Evolutionary conservation across 2,113 vertebrate genomes (phyloP).

Genomic region (Hippocampus abdominalis): DNA sequence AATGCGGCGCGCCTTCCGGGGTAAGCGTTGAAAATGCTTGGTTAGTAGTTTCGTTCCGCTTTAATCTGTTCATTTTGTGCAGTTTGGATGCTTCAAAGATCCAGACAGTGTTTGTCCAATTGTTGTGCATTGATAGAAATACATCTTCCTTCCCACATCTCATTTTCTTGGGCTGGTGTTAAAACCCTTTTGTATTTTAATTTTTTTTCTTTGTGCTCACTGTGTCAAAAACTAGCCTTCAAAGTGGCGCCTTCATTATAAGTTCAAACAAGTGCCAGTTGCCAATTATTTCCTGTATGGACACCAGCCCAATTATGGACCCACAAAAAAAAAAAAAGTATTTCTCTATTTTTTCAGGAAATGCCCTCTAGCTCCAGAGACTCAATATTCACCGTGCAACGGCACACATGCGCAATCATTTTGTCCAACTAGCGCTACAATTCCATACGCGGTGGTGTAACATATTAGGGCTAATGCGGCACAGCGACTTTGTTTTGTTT

Average conservation of each 20-base stretch:
- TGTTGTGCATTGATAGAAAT: background rate
- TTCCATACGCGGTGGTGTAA: constrained; percentile 10
- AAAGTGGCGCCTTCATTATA: constrained; percentile 40
- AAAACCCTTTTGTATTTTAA: constrained; percentile 3
- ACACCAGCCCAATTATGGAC: constrained; percentile 44
- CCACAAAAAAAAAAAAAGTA: constrained; percentile 27
- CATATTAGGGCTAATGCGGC: constrained; percentile 32
- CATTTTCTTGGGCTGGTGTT: constrained; percentile 10
- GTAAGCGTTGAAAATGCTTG: constrained; percentile 31
- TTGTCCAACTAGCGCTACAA: background rate
- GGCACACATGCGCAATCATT: background rate
- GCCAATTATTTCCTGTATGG: constrained; percentile 41
- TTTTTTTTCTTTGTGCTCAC: constrained; percentile 4
- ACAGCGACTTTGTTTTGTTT: constrained; percentile 27
- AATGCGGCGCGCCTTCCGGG: constrained; percentile 51
- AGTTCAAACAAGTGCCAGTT: constrained; percentile 31
- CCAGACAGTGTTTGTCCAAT: background rate
- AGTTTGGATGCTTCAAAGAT: background rate
- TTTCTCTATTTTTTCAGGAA: constrained; percentile 24
- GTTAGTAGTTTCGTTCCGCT: background rate
- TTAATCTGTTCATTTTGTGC: background rate
- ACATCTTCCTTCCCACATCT: background rate
- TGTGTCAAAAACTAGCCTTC: constrained; percentile 22
- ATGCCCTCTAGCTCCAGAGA: constrained; percentile 14
- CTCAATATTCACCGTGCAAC: background rate